These are phyloP conservation scores for Leucosticte australis DNA, from an alignment of 2,113 vertebrate genomes.

Conservation along the genomic window DNA sequence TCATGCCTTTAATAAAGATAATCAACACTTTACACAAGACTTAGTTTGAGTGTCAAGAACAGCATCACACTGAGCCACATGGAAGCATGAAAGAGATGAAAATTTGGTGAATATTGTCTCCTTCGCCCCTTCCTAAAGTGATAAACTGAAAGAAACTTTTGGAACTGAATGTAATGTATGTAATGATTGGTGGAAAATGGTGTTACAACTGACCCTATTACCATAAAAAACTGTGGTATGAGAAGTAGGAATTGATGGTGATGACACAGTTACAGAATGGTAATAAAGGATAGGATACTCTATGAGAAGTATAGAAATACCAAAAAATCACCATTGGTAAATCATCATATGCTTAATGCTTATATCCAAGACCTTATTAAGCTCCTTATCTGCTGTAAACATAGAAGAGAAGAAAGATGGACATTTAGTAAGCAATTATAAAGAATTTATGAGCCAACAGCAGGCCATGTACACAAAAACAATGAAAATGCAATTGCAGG, in stretches of 20 bases:
- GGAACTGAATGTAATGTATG: not conserved
- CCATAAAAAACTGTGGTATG: not conserved
- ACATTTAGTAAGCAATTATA: not conserved
- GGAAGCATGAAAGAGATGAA: not conserved
- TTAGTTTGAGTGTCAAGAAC: not conserved
- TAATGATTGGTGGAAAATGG: not conserved
- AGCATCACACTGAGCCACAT: not conserved
- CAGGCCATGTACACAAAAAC: not conserved
- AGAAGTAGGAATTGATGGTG: not conserved
- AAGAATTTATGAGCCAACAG: not conserved
- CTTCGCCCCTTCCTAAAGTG: not conserved
- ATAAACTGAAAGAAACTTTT: not conserved
- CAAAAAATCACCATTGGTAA: not conserved
- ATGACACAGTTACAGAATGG: not conserved
- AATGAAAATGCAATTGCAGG: slow-evolving; percentile 7
- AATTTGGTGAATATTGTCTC: not conserved
- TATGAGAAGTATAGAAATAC: not conserved
- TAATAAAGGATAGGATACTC: not conserved
- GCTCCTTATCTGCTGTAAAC: not conserved
- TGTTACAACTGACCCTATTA: not conserved
- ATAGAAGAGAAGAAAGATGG: not conserved
- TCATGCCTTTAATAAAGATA: not conserved
- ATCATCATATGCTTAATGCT: not conserved
- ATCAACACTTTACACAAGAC: not conserved
- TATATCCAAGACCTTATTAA: not conserved